Evolutionary conservation across 2,797 vertebrate species (phyloP), one percentile per base, ranked within the genome.

Genomic region (Notoglanidium macrostoma): DNA sequence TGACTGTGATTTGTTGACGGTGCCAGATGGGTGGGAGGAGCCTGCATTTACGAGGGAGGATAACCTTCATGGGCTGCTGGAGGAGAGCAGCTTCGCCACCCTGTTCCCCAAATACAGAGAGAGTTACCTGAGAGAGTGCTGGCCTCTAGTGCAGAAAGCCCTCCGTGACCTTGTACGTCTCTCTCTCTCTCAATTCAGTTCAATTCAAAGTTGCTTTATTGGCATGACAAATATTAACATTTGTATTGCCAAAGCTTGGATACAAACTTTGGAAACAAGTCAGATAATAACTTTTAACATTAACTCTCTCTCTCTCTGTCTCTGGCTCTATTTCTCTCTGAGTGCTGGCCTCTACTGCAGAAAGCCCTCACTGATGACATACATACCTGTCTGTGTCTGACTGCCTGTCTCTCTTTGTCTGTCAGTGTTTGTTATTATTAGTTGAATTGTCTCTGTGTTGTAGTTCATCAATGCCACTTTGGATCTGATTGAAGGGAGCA

Each of bases 1-100:
- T 93, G 98, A 97, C 68, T 92, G 95, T 0, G 97, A 98, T 1
- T 97, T 99, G 29, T 93, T 99, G 44, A 97, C 96, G 1, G 98
- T 99, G 57, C 98, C 98, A 6, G 98, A 99, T 44, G 98, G 97
- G 70, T 99, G 98, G 98, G 98, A 96, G 87, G 98, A 99, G 90
- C 95, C 96, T 0, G 0, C 92, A 0, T 99, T 99, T 92, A 96
- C 93, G 5, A 96, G 90, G 90, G 97, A 97, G 0, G 97, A 99
- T 94, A 99, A 99, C 97, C 0, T 92, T 98, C 86, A 92, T 1
- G 98, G 98, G 1, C 92, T 99, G 29, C 89, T 99, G 93, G 98
- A 99, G 88, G 98, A 99, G 91, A 95, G 35, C 49, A 49, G 57
- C 57, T 44, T 81, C 32, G 57, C 70, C 40, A 73, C 70, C 1